Conservation (phyloP, 2,888 invertebrate species). For the Hetaerina titia region DNA sequence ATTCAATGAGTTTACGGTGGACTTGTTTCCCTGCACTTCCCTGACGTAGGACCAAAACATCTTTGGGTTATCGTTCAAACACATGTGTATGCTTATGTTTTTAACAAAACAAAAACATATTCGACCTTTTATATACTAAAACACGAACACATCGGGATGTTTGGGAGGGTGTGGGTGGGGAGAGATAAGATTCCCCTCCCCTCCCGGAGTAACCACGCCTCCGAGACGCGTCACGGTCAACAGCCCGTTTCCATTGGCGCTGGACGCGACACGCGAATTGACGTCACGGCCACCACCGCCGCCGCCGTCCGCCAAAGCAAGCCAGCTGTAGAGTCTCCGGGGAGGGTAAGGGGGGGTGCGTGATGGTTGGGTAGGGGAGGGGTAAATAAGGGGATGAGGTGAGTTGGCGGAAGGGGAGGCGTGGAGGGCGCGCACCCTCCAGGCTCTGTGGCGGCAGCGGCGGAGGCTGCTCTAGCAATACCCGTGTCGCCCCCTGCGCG, state of each 20-base stretch:
- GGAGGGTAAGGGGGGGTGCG: background rate
- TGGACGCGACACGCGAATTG: constrained; percentile 39
- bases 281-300: constrained; percentile 15
- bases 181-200: background rate
- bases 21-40: too few species aligned
- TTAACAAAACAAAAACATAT: too few species aligned
- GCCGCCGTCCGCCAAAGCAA: background rate
- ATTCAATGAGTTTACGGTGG: too few species aligned
- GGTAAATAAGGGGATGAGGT: background rate
- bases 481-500: constrained; percentile 38
- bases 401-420: background rate
- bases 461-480: background rate
- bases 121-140: too few species aligned
- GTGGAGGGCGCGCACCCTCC: background rate
- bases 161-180: too few species aligned
- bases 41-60: too few species aligned
- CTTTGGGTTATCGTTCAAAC: too few species aligned
- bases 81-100: too few species aligned
- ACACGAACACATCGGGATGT: too few species aligned
- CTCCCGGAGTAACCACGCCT: background rate
- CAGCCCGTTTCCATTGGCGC: constrained; percentile 33
- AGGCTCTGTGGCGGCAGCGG: background rate
- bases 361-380: background rate
- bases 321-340: background rate
- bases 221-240: constrained; percentile 8